Evolutionary conservation across 2,888 invertebrate species (phyloP), one percentile per base, ranked within the genome.

Genomic region (Pyrrhosoma nymphula): DNA sequence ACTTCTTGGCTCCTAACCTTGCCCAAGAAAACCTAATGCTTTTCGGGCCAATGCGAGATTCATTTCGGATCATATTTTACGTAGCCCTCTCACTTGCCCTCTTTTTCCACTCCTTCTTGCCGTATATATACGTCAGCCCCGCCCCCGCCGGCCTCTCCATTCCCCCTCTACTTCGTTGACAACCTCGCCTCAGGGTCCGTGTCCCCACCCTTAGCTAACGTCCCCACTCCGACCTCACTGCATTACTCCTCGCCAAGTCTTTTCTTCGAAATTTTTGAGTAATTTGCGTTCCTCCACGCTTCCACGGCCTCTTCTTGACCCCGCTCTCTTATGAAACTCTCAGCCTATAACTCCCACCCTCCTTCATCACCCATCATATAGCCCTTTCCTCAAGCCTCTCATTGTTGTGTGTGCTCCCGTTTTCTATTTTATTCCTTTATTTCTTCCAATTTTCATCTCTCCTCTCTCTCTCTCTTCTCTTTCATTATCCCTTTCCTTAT

Each of bases 21-120:
- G 18, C 89, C 55, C 89, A 89, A 89, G 89, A 89, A 20, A 55
- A 89, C 16, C 56, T 1, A 26, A 56, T 55, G 23, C 10, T 56
- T 82, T 89, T 20, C 60, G 60, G 89, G 26, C 47, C 89, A 89
- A 55, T 56, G 55, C 55, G 56, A 55, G 89, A 89, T 89, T 89
- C 89, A 89, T 89, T 56, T 56, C 47, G 23, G 14, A 56, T 89
- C 89, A 47, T 47, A 89, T 89, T 89, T 89, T 89, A 89, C 60
- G 60, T 89, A 55, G 89, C 16, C 26, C 23, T 89, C 89, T 56
- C 89, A 55, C 47, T 56, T 39, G 12, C 55, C 10, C 47, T n/a
- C 47, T 55, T 56, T 89, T 60, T 60, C 60, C 60, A 60, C 20
- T 60, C 60, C 60, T 12, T 4, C 60, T 20, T 20, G 18, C 20